Evolutionary conservation across 2,888 invertebrate genomes (phyloP), one percentile per base, ranked within the genome.

Genomic region (Aricia artaxerxes): DNA sequence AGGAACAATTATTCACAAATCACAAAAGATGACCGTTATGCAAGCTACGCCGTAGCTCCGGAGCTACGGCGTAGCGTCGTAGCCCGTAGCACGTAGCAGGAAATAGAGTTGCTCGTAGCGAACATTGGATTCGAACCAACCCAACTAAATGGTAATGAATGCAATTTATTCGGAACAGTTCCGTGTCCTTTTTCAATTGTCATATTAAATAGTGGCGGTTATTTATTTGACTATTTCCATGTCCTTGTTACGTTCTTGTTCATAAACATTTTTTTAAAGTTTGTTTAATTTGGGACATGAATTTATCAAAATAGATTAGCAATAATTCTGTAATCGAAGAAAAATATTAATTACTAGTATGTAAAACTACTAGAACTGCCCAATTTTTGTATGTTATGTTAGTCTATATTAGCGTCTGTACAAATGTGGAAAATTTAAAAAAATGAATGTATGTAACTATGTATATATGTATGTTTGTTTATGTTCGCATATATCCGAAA

Each of bases 51-150:
- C 35, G 69, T 69, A 69, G 64, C 64, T 6, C 60, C n/a, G 60
- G 16, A 61, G 35, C 35, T 69, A 86, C 86, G 84, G 82, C 87
- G 84, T 86, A 86, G 87, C 87, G 87, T 60, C 88, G 90, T 90
- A 90, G 91, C 88, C 86, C 88, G 90, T 90, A 89, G 90, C 91
- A 91, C 92, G 92, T 92, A 90, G 86, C 88, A 88, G 89, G 90
- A 91, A 92, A 92, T 91, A 89, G 88, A 91, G 89, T 91, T 90
- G 89, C 90, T 89, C 87, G 87, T 86, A 86, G 87, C 86, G 86
- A 85, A 86, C 85, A 86, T 85, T 89, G 87, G 88, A 91, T 88
- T 91, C 87, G 88, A 91, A 90, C 89, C 91, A 90, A 92, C 89
- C 87, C 88, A 86, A 87, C 88, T 88, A 89, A 92, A 90, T 90